A percentile compares a stretch with the other conserved stretches of the same genome.
phyloP scores from a whole-genome alignment of 2,113 vertebrate genomes.

The Muntiacus reevesi region DNA sequence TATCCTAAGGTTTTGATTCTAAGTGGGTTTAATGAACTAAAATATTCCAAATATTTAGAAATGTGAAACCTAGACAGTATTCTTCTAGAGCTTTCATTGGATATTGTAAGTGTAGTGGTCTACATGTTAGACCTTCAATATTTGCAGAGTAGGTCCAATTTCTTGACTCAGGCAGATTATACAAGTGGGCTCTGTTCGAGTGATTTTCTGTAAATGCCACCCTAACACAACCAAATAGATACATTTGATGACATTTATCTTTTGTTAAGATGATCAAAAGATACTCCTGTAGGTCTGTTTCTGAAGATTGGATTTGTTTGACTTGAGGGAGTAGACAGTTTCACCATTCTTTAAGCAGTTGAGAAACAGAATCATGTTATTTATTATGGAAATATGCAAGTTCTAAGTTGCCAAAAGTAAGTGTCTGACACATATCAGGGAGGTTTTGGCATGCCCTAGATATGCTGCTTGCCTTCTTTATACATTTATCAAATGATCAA shows the following conservation, averaged over 20 bases:
- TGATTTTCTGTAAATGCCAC: background rate
- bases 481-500: background rate
- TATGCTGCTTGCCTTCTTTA: background rate
- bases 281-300: background rate
- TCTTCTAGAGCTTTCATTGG: background rate
- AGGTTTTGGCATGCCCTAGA: background rate
- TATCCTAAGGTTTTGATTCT: background rate
- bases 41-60: slow-evolving; percentile 24
- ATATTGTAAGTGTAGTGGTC: background rate
- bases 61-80: background rate
- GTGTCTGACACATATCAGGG: background rate
- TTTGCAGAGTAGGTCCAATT: background rate
- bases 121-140: background rate
- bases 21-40: background rate
- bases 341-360: background rate
- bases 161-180: background rate
- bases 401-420: slow-evolving; percentile 22
- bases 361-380: background rate
- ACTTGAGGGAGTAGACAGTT: slow-evolving; percentile 1
- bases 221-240: background rate
- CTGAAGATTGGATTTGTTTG: background rate
- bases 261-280: slow-evolving; percentile 28
- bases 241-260: background rate
- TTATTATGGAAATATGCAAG: slow-evolving; percentile 30
- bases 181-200: background rate